Base-by-base conservation (phyloP, 64 coral and sea anemone species). In the Stylophora pistillata region DNA sequence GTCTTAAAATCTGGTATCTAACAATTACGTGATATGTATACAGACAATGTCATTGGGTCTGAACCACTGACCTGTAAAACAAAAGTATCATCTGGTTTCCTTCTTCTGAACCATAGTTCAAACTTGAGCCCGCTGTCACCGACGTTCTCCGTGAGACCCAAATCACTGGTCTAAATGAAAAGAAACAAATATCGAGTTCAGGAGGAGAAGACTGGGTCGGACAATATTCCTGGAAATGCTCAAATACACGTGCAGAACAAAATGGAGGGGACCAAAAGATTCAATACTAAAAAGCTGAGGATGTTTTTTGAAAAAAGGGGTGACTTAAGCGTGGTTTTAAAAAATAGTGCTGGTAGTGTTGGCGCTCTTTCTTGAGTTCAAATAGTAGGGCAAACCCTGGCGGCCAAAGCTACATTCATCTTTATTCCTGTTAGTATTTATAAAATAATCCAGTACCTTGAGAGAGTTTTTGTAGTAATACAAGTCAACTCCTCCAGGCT, bases 51-150 rank as follows among this genome's bases (percentile, higher is more conserved):
- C 9, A 30, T 9, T 71, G 12, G 33, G 76, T 25, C 6, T 68
- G 17, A 52, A 21, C 31, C 21, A 54, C 80, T 74, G 73, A 99
- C 97, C 93, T 99, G 97, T 15, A 99, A 63, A 32, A 91, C 84
- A 12, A 87, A 95, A 26, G 90, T 94, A 21, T 99, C 93, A 21
- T 88, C 90, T 26, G 85, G 89, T 33, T 99, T 95, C 75, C 90
- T 70, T 70, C 89, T 81, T 75, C 97, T 89, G 61, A 99, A 99
- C 97, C 97, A 99, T 64, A 99, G 87, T 34, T 99, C 97, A 90
- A 99, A 99, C 83, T 95, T 92, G 28, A 95, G 81, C 20, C 97
- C 97, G 12, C 97, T 88, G 57, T 99, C 97, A 37, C 97, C 97
- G 28, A 99, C 80, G 27, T 86, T 93, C 61, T 99, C 97, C 29